Evolutionary conservation across 2,113 vertebrate genomes (phyloP).

Genomic region (Seriola quinqueradiata): DNA sequence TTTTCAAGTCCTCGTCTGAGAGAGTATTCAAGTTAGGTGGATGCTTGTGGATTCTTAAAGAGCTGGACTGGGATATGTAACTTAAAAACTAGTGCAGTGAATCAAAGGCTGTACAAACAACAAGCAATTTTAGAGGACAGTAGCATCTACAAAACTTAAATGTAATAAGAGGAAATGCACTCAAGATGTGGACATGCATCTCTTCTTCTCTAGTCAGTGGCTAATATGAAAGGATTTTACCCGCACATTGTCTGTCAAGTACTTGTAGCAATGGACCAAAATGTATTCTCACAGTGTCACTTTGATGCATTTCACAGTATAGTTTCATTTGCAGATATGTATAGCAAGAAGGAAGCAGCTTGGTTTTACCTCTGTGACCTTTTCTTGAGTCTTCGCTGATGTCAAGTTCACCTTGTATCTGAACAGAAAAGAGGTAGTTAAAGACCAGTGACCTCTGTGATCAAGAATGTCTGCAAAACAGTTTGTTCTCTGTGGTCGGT

Average conservation of each 20-base stretch:
- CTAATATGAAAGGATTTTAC: background rate
- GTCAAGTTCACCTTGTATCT: conserved; percentile 92
- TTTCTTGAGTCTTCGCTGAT: conserved; percentile 89
- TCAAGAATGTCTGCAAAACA: conserved; percentile 24
- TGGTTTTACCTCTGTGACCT: conserved; percentile 85
- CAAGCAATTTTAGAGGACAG: background rate
- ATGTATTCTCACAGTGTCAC: background rate
- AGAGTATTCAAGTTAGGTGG: conserved; percentile 12
- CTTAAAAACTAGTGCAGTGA: conserved; percentile 2
- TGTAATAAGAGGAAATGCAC: conserved; percentile 8
- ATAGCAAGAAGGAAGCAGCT: background rate
- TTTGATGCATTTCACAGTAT: background rate
- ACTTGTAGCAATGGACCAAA: background rate
- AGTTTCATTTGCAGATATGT: background rate
- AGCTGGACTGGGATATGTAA: conserved; percentile 8
- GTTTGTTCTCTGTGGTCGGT: background rate
- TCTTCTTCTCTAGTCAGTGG: background rate
- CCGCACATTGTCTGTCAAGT: background rate
- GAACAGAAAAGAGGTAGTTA: conserved; percentile 35
- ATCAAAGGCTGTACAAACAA: background rate
- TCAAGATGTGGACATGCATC: background rate
- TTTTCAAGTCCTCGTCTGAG: conserved; percentile 38
- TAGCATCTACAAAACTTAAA: background rate
- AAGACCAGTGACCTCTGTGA: conserved; percentile 11
- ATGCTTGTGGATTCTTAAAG: conserved; percentile 35